These are phyloP conservation scores for Cephonodes hylas DNA, from an alignment of 2,888 invertebrate genomes.

Conservation along the genomic window DNA sequence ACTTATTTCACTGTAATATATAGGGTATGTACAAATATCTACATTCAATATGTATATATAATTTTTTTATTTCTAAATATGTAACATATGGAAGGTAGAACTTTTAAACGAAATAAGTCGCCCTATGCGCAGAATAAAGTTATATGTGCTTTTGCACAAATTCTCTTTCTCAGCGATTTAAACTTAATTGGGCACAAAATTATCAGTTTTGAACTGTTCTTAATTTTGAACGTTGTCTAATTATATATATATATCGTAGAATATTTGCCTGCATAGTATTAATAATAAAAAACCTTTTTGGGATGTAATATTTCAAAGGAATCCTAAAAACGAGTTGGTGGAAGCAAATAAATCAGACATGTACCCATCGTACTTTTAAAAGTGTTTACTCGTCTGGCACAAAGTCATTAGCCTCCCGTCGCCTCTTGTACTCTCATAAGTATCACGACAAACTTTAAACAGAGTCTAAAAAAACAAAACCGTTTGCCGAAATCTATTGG, in stretches of 20 bases:
- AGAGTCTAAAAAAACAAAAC: slow-evolving; percentile 28
- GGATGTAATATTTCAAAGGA: not conserved
- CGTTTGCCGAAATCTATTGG: not conserved
- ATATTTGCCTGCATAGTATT: not conserved
- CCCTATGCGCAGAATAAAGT: too few species aligned
- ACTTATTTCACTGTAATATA: not conserved
- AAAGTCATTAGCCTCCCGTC: slow-evolving; percentile 43
- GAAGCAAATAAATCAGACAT: slow-evolving; percentile 24
- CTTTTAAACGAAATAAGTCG: too few species aligned
- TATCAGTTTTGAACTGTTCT: not conserved
- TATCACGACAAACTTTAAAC: not conserved
- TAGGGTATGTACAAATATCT: too few species aligned
- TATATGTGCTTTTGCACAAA: too few species aligned
- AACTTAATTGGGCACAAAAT: not conserved
- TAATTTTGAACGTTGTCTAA: not conserved
- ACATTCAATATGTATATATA: too few species aligned
- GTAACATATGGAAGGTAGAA: too few species aligned
- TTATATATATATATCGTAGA: not conserved
- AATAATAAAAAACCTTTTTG: not conserved
- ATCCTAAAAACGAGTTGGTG: not conserved
- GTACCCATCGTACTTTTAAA: slow-evolving; percentile 19
- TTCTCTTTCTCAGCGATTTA: too few species aligned
- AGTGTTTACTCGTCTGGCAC: slow-evolving; percentile 28
- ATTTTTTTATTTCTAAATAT: too few species aligned
- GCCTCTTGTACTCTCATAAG: not conserved